Base-by-base conservation (phyloP, 2,888 invertebrate genomes). In the Lacanobia oleracea region DNA sequence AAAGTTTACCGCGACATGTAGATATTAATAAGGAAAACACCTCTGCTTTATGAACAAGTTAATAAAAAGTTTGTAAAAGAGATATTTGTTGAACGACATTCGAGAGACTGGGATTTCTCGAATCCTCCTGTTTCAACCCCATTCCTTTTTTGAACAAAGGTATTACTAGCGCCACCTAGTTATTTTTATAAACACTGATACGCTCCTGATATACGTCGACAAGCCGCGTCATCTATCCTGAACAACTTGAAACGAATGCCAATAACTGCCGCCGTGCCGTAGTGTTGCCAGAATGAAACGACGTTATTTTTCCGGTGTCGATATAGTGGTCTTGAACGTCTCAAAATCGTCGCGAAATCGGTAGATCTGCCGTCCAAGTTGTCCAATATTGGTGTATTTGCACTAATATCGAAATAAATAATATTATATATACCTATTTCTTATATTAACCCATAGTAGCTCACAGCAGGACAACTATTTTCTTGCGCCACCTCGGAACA, bases 101-200 rank as follows among this genome's bases (percentile, higher is more conserved):
- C 27, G 54, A 27, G 23, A 27, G 18, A 18, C 5, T 0, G 54
- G 16, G 1, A 54, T 9, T 33, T 33, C 27, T 50, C 21, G 16
- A 73, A 65, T 43, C 7, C 21, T 50, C 8, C 14, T 14, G 14
- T 7, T 33, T n/a, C 2, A 21, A 27, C 54, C 37, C 18, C 9
- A 54, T 4, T 33, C 8, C 1, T 2, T 51, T 21, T 66, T 12
- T 18, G 0, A 50, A 18, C 4, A 8, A 37, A 57, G 75, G 6
- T 37, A 27, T 0, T 18, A 40, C 37, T 79, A 66, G 21, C 75
- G 80, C 65, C 65, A 78, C 5, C 78, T 79, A 45, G 45, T 37
- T 21, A 14, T 12, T 0, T 18, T 6, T 12, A 40, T 27, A n/a
- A 40, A 21, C 21, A 61, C 18, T 62, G 1, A 37, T 18, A 14